Base-by-base conservation (phyloP, 92 coral and sea anemone species). In the Phenganax marumi region DNA sequence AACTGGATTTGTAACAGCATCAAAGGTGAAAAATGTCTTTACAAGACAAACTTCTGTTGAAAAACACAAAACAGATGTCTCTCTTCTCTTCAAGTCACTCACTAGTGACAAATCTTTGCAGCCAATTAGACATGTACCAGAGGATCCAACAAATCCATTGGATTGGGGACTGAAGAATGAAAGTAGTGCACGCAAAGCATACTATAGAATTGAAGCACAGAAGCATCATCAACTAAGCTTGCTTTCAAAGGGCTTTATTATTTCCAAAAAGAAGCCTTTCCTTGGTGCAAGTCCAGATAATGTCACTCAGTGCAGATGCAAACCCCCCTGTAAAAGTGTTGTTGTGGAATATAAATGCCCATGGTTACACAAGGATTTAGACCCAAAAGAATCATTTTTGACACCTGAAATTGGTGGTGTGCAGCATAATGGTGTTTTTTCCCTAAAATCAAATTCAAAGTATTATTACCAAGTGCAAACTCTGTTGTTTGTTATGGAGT, bases 1-100 rank as follows among this genome's bases (percentile, higher is more conserved):
- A 81, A 75, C 87, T 77, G 95, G 92, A 76, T 89, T 89, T 63
- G 84, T 91, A 61, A 84, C 92, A 70, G 92, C 95, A 46, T 89
- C 90, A 64, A 89, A 83, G 47, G 84, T 87, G 79, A 84, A 89
- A 46, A 84, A 87, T 80, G 92, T 91, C 66, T 89, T 78, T 61
- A 91, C 92, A 82, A 84, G 90, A 39, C 95, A 91, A 76, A 81
- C 52, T 63, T 66, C 90, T 57, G 90, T 88, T 80, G 89, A 89
- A 55, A 89, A 74, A 75, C 84, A 89, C 75, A 52, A 52, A 52
- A 76, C 88, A 64, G 92, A 89, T 84, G 86, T 69, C 54, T 66
- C 80, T 50, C 79, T 82, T 72, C 81, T 89, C 88, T 85, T 91
- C 21, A 83, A 89, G 69, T 87, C 74, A 46, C 77, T 91, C 76